These are phyloP conservation scores for Oegoconia quadripuncta DNA, from an alignment of 2,888 invertebrate species.

Conservation along the genomic window DNA sequence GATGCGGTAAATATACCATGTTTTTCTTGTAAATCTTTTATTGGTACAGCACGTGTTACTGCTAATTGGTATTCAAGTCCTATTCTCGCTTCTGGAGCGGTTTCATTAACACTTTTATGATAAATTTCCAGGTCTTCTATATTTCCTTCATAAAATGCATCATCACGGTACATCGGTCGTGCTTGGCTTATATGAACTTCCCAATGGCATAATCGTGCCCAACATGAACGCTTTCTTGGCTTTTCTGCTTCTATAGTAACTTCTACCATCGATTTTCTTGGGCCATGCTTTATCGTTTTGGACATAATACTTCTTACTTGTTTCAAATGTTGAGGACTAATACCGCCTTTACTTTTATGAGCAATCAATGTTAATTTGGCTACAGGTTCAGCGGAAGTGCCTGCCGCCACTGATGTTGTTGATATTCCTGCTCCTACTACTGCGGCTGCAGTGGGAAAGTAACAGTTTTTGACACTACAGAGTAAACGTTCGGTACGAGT, in stretches of 20 bases:
- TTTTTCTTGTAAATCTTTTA: slow-evolving; percentile 9
- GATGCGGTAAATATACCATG: slow-evolving; percentile 11
- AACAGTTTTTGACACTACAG: slow-evolving; percentile 34
- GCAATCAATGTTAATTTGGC: slow-evolving; percentile 53
- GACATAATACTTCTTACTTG: slow-evolving; percentile 60
- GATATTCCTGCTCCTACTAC: background rate
- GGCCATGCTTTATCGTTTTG: slow-evolving; percentile 38
- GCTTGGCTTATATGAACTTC: slow-evolving; percentile 53
- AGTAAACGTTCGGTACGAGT: slow-evolving; percentile 42
- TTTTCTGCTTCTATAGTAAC: slow-evolving; percentile 17
- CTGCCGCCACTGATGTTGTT: background rate
- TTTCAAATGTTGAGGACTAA: slow-evolving; percentile 52
- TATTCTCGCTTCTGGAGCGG: slow-evolving; percentile 40
- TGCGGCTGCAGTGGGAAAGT: slow-evolving; percentile 37
- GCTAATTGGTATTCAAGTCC: slow-evolving; percentile 46
- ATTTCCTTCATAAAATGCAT: slow-evolving; percentile 62
- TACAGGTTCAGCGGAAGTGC: slow-evolving; percentile 30
- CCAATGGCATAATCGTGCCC: slow-evolving; percentile 52
- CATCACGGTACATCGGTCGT: slow-evolving; percentile 68
- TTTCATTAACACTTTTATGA: slow-evolving; percentile 54
- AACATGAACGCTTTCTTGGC: slow-evolving; percentile 27
- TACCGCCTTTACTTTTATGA: slow-evolving; percentile 43
- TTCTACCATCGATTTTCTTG: slow-evolving; percentile 34
- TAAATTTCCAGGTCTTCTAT: slow-evolving; percentile 53
- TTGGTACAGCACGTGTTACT: slow-evolving; percentile 13